A percentile compares a stretch with the other conserved stretches of the same genome.
These are phyloP conservation scores for Eristalis tenax DNA, from an alignment of 2,888 invertebrate species.

Conservation along the genomic window DNA sequence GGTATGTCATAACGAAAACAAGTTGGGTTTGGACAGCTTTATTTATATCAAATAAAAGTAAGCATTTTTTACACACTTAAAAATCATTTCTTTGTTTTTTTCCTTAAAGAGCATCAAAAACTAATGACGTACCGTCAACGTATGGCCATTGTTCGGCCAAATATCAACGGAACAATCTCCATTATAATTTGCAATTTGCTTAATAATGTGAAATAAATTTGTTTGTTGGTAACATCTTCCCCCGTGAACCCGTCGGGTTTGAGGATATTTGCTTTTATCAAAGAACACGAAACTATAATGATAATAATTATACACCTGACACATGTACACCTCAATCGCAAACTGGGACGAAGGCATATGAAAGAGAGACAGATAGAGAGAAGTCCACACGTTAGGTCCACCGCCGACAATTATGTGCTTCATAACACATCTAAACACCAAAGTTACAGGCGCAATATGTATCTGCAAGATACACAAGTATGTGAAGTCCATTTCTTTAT, in stretches of 20 bases:
- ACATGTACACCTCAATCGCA: slow-evolving; percentile 28
- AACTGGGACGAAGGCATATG: slow-evolving; percentile 1
- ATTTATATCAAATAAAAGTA: too few relatives aligned
- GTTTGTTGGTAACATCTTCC: slow-evolving; percentile 4
- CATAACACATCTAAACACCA: slow-evolving; percentile 28
- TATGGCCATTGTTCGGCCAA: not conserved
- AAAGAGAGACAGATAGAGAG: not conserved
- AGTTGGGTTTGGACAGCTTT: too few relatives aligned
- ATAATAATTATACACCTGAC: slow-evolving; percentile 41
- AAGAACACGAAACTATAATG: slow-evolving; percentile 42
- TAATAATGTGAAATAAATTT: slow-evolving; percentile 40
- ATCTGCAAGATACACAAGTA: not conserved
- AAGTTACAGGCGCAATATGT: slow-evolving; percentile 3
- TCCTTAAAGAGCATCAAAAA: not conserved
- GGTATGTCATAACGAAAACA: too few relatives aligned
- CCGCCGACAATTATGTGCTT: slow-evolving; percentile 23
- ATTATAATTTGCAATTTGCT: slow-evolving; percentile 36
- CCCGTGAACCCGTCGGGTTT: not conserved
- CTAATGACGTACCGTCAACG: not conserved
- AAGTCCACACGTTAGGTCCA: slow-evolving; percentile 8
- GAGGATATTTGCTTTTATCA: slow-evolving; percentile 34
- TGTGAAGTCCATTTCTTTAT: not conserved
- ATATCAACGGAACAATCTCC: not conserved
- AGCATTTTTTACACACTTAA: too few relatives aligned
- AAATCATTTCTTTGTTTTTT: too few relatives aligned